phyloP scores from a whole-genome alignment of 2,113 vertebrate genomes.

The Pollachius pollachius region DNA sequence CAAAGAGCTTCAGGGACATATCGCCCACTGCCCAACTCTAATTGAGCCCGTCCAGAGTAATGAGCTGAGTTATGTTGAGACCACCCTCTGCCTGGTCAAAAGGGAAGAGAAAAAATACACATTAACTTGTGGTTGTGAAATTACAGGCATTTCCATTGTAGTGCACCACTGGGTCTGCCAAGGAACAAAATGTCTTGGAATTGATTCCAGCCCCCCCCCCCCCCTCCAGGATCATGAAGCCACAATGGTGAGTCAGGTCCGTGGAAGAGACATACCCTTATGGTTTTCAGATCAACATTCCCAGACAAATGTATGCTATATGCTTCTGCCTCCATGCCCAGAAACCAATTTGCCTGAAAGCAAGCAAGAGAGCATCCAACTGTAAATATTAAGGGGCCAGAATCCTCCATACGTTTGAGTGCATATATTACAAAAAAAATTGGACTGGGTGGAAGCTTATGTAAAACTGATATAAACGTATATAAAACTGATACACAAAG shows the following conservation, averaged over 20 bases:
- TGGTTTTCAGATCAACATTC: conserved; percentile 64
- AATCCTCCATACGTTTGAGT: conserved; percentile 1
- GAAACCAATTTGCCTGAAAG: conserved; percentile 31
- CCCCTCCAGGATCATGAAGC: conserved; percentile 13
- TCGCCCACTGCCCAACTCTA: conserved; percentile 52
- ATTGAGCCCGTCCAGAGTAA: conserved; percentile 57
- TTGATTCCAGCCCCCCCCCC: conserved; percentile 3
- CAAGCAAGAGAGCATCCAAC: conserved; percentile 34
- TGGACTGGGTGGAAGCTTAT: conserved; percentile 10
- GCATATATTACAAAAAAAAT: conserved; percentile 24
- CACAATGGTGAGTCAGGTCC: conserved; percentile 35
- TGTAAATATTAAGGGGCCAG: conserved; percentile 18
- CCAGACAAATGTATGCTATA: conserved; percentile 44
- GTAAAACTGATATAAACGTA: neutral
- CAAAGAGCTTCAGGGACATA: conserved; percentile 61
- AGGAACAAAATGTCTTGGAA: conserved; percentile 33
- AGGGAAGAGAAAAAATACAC: conserved; percentile 31
- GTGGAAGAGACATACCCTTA: conserved; percentile 38
- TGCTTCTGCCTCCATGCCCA: conserved; percentile 45
- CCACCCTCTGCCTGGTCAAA: conserved; percentile 51
- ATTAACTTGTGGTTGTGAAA: conserved; percentile 57
- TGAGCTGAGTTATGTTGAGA: conserved; percentile 49
- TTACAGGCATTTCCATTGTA: conserved; percentile 52
- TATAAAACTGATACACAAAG: neutral
- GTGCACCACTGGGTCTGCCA: conserved; percentile 28